Evolutionary conservation across 2,888 invertebrate species (phyloP).

Genomic region (Agriotes lineatus): DNA sequence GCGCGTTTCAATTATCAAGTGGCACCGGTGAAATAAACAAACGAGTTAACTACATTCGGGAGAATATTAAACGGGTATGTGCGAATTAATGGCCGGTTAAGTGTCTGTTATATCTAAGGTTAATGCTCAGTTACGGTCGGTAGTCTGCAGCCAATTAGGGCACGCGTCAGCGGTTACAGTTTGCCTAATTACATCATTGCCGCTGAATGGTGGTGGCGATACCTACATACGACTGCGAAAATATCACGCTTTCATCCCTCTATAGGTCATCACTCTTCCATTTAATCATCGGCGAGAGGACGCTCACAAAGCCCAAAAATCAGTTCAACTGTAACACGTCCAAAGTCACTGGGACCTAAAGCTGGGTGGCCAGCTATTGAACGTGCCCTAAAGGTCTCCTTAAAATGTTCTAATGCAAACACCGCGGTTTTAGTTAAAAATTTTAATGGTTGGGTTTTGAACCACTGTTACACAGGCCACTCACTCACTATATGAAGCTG

Average conservation of each 20-base stretch:
- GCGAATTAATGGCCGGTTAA: constrained; percentile 46
- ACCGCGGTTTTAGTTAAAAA: no score
- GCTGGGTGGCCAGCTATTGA: no score
- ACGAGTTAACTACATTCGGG: constrained; percentile 40
- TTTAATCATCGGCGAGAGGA: background rate
- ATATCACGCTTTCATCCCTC: background rate
- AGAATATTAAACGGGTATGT: constrained; percentile 44
- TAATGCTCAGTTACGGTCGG: constrained; percentile 45
- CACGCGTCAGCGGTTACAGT: constrained; percentile 46
- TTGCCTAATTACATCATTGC: constrained; percentile 41
- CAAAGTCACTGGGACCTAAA: no score
- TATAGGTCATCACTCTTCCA: background rate
- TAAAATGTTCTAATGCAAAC: no score
- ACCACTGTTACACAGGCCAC: no score
- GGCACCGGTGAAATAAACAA: constrained; percentile 38
- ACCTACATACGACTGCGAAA: constrained; percentile 15
- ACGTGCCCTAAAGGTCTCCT: no score
- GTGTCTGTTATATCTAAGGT: constrained; percentile 47
- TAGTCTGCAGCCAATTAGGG: constrained; percentile 44
- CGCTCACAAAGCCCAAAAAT: background rate
- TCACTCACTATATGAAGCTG: no score
- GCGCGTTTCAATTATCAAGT: constrained; percentile 34
- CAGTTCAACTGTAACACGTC: no score
- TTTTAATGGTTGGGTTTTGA: no score
- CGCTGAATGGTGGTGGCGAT: constrained; percentile 24